phyloP scores from a whole-genome alignment of 2,113 vertebrate species.

The Saccopteryx bilineata region DNA sequence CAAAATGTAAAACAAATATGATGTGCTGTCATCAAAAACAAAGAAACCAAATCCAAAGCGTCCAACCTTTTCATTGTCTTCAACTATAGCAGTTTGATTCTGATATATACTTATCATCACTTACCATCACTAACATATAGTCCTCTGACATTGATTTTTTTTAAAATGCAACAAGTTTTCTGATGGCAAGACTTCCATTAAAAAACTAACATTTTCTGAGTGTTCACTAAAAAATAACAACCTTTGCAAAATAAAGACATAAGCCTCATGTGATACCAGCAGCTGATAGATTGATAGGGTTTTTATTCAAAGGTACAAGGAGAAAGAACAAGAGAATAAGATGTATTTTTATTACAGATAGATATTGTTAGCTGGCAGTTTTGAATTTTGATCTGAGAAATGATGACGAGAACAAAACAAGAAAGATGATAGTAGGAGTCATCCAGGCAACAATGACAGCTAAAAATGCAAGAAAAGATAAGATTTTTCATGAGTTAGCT shows the following conservation, averaged over 20 bases:
- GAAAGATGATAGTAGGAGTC: not conserved
- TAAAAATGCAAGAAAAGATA: not conserved
- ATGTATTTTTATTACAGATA: not conserved
- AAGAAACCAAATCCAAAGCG: not conserved
- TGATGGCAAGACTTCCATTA: not conserved
- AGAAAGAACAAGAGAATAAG: not conserved
- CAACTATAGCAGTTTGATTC: slow-evolving; percentile 5
- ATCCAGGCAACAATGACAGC: not conserved
- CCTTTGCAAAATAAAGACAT: slow-evolving; percentile 2
- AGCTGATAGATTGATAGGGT: not conserved
- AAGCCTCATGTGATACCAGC: not conserved
- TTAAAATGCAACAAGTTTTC: not conserved
- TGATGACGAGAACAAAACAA: not conserved
- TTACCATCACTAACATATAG: not conserved
- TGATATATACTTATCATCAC: not conserved
- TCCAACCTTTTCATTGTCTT: not conserved
- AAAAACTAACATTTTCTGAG: slow-evolving; percentile 42
- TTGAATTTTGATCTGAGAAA: not conserved
- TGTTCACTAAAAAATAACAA: not conserved
- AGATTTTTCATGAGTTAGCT: not conserved
- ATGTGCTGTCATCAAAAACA: not conserved
- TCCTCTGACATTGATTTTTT: not conserved
- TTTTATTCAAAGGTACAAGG: not conserved
- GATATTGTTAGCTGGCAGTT: not conserved
- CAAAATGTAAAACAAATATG: not conserved